These are phyloP conservation scores for Diadumene lineata DNA, from an alignment of 92 coral and sea anemone species.

Conservation along the genomic window DNA sequence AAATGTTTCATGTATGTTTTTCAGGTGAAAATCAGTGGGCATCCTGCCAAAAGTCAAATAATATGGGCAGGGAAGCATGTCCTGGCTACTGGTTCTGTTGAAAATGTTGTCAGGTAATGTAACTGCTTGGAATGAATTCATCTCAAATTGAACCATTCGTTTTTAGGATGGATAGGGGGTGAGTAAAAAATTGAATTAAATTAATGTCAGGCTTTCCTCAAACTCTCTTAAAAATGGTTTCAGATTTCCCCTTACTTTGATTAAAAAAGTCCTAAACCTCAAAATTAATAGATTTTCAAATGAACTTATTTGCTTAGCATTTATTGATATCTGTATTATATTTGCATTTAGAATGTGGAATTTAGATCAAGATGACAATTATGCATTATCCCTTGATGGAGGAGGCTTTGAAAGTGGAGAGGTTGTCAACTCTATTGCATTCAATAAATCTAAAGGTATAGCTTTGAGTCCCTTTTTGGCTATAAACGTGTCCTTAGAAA, in stretches of 20 bases:
- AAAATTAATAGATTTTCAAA: no score
- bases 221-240: no score
- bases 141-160: background rate
- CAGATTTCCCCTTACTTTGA: no score
- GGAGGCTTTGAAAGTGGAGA: constrained; percentile 90
- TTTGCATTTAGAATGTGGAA: constrained; percentile 72
- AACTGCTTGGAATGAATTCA: background rate
- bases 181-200: no score
- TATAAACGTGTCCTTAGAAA: no score
- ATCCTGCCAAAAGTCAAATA: constrained; percentile 75
- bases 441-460: constrained; percentile 88
- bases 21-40: constrained; percentile 93
- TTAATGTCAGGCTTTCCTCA: no score
- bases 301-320: background rate
- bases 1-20: background rate
- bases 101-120: constrained; percentile 79
- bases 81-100: constrained; percentile 93
- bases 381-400: constrained; percentile 75
- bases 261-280: no score
- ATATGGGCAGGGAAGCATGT: constrained; percentile 98
- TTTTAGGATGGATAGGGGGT: background rate
- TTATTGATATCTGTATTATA: background rate
- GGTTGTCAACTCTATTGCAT: constrained; percentile 79
- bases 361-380: constrained; percentile 93
- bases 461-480: no score